Percentiles rank a stretch among this genome's conserved stretches.
These are phyloP conservation scores for Brienomyrus brachyistius DNA, from an alignment of 2,113 vertebrate genomes.

Conservation along the genomic window DNA sequence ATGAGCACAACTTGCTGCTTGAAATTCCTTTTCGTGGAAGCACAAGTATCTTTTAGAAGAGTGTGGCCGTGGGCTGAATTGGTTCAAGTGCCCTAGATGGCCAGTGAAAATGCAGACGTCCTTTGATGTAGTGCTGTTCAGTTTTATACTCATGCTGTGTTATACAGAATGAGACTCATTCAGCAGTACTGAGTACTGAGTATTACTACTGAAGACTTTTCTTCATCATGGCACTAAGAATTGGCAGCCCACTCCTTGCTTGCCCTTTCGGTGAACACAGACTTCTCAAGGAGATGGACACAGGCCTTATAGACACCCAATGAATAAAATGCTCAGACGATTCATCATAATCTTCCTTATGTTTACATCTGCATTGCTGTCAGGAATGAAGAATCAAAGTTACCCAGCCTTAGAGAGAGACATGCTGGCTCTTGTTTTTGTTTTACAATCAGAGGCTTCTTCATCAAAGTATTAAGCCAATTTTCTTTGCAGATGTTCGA, in stretches of 20 bases:
- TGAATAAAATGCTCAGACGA: not conserved
- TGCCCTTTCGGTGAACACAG: not conserved
- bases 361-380: not conserved
- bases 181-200: not conserved
- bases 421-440: not conserved
- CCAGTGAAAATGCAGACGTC: conserved; percentile 26
- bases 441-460: not conserved
- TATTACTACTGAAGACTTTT: not conserved
- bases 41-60: not conserved
- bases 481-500: not conserved
- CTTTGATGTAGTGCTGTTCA: not conserved
- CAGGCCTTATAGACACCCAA: not conserved
- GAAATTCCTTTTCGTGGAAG: conserved; percentile 4
- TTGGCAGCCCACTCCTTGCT: not conserved
- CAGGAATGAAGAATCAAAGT: not conserved
- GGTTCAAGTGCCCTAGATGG: conserved; percentile 37
- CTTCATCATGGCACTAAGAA: not conserved
- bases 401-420: not conserved
- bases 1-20: not conserved
- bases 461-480: not conserved
- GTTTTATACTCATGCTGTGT: not conserved
- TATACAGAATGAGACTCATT: not conserved
- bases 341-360: not conserved
- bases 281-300: not conserved
- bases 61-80: conserved; percentile 21